Conservation (phyloP, 2,888 invertebrate species). For the Rambutsinella grinnellia region DNA sequence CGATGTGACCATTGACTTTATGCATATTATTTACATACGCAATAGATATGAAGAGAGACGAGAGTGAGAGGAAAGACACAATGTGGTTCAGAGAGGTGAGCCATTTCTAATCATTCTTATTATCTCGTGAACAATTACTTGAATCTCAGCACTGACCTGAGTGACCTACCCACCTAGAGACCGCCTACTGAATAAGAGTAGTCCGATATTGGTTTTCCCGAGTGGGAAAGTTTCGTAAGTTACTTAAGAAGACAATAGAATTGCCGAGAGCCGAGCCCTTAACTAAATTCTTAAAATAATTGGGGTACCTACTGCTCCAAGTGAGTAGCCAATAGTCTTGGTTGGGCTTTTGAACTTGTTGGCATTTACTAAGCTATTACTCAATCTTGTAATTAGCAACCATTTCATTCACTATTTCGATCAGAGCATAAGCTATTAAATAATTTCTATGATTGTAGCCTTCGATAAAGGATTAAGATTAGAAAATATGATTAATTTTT, state of each 20-base stretch:
- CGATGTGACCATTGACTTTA: slow-evolving; percentile 28
- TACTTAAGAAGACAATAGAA: slow-evolving; percentile 41
- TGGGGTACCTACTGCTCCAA: slow-evolving; percentile 1
- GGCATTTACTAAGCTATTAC: slow-evolving; percentile 6
- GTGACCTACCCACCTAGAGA: too few relatives aligned
- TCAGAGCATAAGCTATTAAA: too few relatives aligned
- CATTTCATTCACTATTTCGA: too few relatives aligned
- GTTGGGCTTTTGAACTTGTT: slow-evolving; percentile 2
- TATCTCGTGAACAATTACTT: too few relatives aligned
- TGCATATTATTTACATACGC: slow-evolving; percentile 31
- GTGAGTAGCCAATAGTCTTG: too few relatives aligned
- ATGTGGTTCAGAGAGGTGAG: slow-evolving; percentile 49
- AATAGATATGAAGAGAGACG: neutral
- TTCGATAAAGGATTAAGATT: too few relatives aligned
- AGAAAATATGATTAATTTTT: too few relatives aligned
- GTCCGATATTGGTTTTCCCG: too few relatives aligned
- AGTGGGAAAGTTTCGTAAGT: too few relatives aligned
- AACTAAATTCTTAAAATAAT: slow-evolving; percentile 24
- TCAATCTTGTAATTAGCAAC: slow-evolving; percentile 29
- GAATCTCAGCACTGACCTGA: too few relatives aligned
- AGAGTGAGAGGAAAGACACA: too few relatives aligned
- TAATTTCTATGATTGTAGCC: too few relatives aligned
- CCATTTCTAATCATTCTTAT: slow-evolving; percentile 42
- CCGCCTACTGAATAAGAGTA: slow-evolving; percentile 18
- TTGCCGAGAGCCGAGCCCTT: slow-evolving; percentile 36